Percentiles rank a stretch among this genome's conserved stretches.
These are phyloP conservation scores for Indicator indicator DNA, from an alignment of 2,113 vertebrate species.

Conservation along the genomic window DNA sequence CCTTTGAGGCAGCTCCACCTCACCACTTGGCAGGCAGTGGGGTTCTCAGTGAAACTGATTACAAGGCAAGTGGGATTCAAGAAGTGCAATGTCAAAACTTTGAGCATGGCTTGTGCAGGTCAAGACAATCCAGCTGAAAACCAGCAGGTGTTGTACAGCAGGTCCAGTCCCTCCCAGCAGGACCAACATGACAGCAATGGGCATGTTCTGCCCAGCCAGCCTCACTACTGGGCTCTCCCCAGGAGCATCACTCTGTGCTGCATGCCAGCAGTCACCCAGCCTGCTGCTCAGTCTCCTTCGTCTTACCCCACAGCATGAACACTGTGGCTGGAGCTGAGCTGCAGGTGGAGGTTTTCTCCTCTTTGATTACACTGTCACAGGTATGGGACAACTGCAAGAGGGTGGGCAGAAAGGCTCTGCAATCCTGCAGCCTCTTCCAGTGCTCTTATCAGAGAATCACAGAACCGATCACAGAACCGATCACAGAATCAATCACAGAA, in stretches of 20 bases:
- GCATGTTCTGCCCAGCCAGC: neutral
- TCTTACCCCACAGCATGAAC: neutral
- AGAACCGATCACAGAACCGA: no score
- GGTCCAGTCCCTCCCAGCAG: neutral
- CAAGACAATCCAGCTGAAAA: neutral
- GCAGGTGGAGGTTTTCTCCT: neutral
- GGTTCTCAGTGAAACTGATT: neutral
- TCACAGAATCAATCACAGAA: no score
- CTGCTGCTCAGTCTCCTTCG: accelerated
- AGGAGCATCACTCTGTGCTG: neutral
- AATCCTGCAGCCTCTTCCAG: neutral
- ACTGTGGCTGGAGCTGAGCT: neutral
- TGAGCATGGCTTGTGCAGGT: neutral
- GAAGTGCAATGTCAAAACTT: neutral
- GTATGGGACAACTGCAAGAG: neutral
- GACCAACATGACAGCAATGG: neutral
- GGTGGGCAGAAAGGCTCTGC: neutral
- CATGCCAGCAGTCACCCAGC: neutral
- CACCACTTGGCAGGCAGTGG: neutral
- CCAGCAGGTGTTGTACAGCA: neutral
- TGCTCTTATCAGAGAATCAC: no score
- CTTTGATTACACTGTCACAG: neutral
- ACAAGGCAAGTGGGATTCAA: neutral
- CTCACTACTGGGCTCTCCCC: neutral
- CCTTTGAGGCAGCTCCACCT: neutral